These are phyloP conservation scores for Buphagus erythrorhynchus DNA, from an alignment of 2,797 vertebrate genomes.

Conservation along the genomic window DNA sequence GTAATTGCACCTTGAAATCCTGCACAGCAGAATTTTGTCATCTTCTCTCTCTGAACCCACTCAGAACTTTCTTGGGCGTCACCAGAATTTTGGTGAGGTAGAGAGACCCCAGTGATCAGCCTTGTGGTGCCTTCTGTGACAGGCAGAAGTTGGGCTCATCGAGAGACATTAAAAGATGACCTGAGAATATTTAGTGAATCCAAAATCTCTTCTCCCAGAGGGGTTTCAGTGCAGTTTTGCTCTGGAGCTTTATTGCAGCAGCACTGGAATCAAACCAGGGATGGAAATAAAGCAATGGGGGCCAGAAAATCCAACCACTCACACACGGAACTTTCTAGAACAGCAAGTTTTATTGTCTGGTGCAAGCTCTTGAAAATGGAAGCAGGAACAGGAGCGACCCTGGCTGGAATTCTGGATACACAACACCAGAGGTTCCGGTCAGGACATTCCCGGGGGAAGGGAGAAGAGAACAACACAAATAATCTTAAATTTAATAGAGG, in stretches of 20 bases:
- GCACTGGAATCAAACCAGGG: not conserved
- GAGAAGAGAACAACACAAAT: not conserved
- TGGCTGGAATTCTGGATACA: not conserved
- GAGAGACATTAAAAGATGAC: no score
- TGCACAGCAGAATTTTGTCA: not conserved
- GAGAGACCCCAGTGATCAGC: no score
- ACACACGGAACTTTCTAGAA: not conserved
- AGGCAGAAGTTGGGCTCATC: no score
- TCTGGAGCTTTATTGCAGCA: not conserved
- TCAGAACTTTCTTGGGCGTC: no score
- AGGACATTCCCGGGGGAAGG: not conserved
- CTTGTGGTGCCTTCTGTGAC: no score
- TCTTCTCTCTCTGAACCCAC: no score
- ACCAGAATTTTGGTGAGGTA: no score
- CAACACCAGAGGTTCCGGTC: not conserved
- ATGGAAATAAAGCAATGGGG: accelerated
- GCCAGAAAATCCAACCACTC: not conserved
- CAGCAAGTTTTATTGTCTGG: slow-evolving; percentile 34
- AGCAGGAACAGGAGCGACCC: not conserved
- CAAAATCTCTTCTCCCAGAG: not conserved
- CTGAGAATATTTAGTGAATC: not conserved
- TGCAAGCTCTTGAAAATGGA: not conserved
- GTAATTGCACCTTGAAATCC: not conserved
- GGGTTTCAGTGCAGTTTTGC: not conserved
- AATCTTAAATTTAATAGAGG: not conserved